Base-by-base conservation (phyloP, 2,888 invertebrate genomes). In the Prenolepis imparis region DNA sequence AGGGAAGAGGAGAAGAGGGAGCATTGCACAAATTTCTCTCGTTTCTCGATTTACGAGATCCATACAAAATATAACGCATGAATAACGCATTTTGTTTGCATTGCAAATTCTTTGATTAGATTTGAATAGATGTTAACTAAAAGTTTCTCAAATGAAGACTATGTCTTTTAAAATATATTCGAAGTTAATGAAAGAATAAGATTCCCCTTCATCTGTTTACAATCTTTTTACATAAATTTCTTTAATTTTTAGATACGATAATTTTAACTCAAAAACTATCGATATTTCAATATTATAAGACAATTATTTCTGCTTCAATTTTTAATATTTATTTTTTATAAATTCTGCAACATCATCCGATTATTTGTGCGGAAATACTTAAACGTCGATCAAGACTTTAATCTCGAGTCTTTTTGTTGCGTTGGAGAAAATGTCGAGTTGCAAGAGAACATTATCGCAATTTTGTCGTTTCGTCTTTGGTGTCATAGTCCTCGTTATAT, bases 341-440 rank as follows among this genome's bases (percentile, higher is more conserved):
- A 12, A 24, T 28, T 28, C 12, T 21, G 24, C 24, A 11, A 21
- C 21, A 75, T 68, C 82, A 52, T 82, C 28, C 52, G 68, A 57
- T 59, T 70, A 77, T 86, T 55, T 84, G 28, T n/a, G 39, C 41
- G 57, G 48, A 74, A 28, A 70, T 39, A 32, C 63, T 77, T 84
- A 86, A 83, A 57, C 59, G 55, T 82, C 87, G 87, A 88, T 87
- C 88, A 84, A 1, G 48, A n/a, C n/a, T 52, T 87, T 84, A 87
- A 88, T 70, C 61, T 41, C 48, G 67, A 59, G 82, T 86, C 77
- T 73, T 75, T 82, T 32, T 44, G 64, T n/a, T 61, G 32, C 18
- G 52, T 64, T 32, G 28, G 32, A 41, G 41, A 63, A 41, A 77
- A 52, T 68, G 21, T 55, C 36, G 57, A 48, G 67, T 64, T 68